Base-by-base conservation (phyloP, 2,797 vertebrate genomes). In the Falco rusticolus region DNA sequence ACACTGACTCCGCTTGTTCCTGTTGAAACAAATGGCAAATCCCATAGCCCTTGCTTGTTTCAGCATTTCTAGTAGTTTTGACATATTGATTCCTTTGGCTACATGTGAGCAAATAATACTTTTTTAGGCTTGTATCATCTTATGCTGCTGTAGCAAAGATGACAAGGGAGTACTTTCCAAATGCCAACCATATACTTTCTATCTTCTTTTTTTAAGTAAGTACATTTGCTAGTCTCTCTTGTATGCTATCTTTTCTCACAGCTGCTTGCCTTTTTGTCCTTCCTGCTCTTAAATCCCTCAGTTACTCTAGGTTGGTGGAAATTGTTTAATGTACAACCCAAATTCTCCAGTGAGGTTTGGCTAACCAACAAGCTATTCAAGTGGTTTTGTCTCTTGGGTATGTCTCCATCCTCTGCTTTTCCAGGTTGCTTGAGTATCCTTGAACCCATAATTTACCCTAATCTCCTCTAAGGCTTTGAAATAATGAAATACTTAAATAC, bases 391-490 rank as follows among this genome's bases (percentile, higher is more conserved):
- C 87, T 92, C 94, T 45, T 0, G 71, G 37, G 61, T 94, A 96
- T 95, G 81, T 92, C 89, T 93, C 96, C 90, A 92, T 88, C 69
- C 84, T 94, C 72, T 94, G 69, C 82, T 95, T 95, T 95, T 96
- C 84, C 87, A 97, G 92, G 95, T 97, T 96, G 24, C 90, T 86
- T 61, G 82, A 91, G 86, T 94, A 91, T 93, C 16, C 87, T 81
- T 93, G 89, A 94, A 93, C 84, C 87, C 65, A 72, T 96, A 96
- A 96, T 96, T 97, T 97, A 48, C 63, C 34, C 65, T 93, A 87
- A 93, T 92, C 93, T 89, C 43, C 69, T 95, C 82, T 94, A 91
- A 89, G 59, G 79, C 87, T 96, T 92, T 96, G 89, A 81, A 96
- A 96, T 94, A 94, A 96, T 87, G 85, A 93, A 96, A 89, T 87